Conservation (phyloP, 2,888 invertebrate species). For the Spatulosminthurus flaviceps region DNA sequence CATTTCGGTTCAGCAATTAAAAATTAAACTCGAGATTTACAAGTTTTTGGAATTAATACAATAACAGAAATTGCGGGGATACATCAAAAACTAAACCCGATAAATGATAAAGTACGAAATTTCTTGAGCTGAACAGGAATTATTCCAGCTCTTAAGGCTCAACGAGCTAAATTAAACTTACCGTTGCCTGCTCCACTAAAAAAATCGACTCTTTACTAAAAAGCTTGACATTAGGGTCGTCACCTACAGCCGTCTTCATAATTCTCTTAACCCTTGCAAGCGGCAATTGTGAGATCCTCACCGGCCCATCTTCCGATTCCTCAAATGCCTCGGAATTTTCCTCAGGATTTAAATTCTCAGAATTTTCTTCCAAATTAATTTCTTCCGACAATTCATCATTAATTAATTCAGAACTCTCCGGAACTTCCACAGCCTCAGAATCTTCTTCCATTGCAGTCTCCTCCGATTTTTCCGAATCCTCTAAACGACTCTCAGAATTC, state of each 20-base stretch:
- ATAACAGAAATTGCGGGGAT: too few relatives aligned
- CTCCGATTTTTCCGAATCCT: too few relatives aligned
- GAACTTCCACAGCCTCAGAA: background rate
- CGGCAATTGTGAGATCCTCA: background rate
- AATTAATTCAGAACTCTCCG: background rate
- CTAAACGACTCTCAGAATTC: too few relatives aligned
- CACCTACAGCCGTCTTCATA: slow-evolving; percentile 20
- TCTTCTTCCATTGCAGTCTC: background rate
- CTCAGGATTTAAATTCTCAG: background rate
- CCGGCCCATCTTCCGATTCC: background rate
- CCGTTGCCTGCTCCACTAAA: slow-evolving; percentile 31
- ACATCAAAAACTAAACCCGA: too few relatives aligned
- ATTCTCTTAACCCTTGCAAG: slow-evolving; percentile 33
- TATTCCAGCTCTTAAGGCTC: too few relatives aligned
- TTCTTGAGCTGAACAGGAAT: too few relatives aligned
- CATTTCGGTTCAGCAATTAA: too few relatives aligned
- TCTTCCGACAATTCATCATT: background rate
- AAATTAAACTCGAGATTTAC: too few relatives aligned
- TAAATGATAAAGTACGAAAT: too few relatives aligned
- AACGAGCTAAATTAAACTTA: slow-evolving; percentile 18
- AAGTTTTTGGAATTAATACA: too few relatives aligned
- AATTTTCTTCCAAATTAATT: background rate
- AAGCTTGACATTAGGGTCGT: slow-evolving; percentile 20
- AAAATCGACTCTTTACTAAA: slow-evolving; percentile 13
- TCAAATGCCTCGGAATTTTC: background rate